Base-by-base conservation (phyloP, 2,797 vertebrate species). In the Corythornis leucogaster region DNA sequence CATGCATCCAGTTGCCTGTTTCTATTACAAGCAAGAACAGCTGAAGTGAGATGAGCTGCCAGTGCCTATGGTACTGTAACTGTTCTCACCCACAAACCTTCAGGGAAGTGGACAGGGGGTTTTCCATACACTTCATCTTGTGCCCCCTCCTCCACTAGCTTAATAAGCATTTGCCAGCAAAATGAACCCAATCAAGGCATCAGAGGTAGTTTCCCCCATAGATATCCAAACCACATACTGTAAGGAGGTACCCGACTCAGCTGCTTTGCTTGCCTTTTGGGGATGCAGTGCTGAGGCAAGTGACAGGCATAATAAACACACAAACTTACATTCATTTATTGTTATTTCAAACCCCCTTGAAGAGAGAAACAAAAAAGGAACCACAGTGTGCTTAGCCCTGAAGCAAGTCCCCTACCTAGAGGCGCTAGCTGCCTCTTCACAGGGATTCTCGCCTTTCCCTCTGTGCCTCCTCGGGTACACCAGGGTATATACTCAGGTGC, bases 201-300 rank as follows among this genome's bases (percentile, higher is more conserved):
- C 21, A 30, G 64, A 35, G 40, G 25, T 33, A 13, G 15, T 20
- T 62, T 78, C 61, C 26, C 30, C 40, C 19, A 6, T 5, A 73
- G 45, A 51, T 17, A 58, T 4, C 31, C 38, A 42, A 74, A 40
- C 43, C 21, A 10, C 15, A 30, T 55, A 45, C 28, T 15, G 5
- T 5, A 7, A 0, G 0, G 11, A 22, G 22, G 11, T 16, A 24
- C 48, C 54, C 2, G 8, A 25, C 19, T 33, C 22, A 22, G 15
- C 25, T 45, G n/a, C 38, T 57, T 45, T 5, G 13, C 22, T 38
- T 61, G 74, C 20, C 43, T 62, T 62, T 62, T 7, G 11, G 21
- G 31, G 24, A 24, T 6, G 38, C 35, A 7, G 24, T 6, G 21
- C 38, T 48, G 26, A 73, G n/a, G 48, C 28, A 26, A 10, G 8